These are phyloP conservation scores for Acleris holmiana DNA, from an alignment of 2,888 invertebrate genomes.

Conservation along the genomic window DNA sequence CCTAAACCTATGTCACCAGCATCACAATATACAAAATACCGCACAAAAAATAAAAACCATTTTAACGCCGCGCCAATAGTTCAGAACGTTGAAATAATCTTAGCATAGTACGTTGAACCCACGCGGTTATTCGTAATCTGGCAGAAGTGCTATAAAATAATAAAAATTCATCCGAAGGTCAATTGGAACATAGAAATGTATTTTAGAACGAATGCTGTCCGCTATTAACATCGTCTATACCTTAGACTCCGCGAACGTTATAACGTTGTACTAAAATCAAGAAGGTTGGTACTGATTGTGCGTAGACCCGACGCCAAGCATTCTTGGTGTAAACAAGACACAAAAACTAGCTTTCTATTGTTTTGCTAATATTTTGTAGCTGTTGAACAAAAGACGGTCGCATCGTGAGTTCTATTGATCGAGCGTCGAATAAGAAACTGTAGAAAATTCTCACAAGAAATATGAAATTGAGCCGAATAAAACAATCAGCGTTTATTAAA, in stretches of 20 bases:
- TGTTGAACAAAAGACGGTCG: conserved; percentile 7
- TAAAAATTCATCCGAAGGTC: conserved; percentile 21
- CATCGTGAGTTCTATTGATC: conserved; percentile 12
- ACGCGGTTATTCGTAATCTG: background rate
- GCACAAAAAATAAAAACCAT: background rate
- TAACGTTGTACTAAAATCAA: too few relatives aligned
- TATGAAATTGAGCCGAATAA: too few relatives aligned
- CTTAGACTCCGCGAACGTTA: too few relatives aligned
- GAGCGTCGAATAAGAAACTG: conserved; percentile 8
- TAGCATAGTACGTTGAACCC: conserved; percentile 18
- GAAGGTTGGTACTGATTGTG: too few relatives aligned
- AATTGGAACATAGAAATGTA: conserved; percentile 23
- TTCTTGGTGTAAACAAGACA: conserved; percentile 6
- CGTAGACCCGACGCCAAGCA: background rate
- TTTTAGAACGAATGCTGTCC: conserved; percentile 6
- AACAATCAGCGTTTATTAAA: too few relatives aligned
- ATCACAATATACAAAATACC: background rate
- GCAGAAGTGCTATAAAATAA: conserved; percentile 21
- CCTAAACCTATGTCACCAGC: background rate
- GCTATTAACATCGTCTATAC: background rate
- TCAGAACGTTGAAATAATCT: conserved; percentile 9
- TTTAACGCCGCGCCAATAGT: conserved; percentile 1
- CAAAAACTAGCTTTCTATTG: conserved; percentile 11
- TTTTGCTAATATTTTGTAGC: conserved; percentile 4
- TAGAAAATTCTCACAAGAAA: background rate